phyloP scores from a whole-genome alignment of 2,797 vertebrate species.

The Psittacula echo region DNA sequence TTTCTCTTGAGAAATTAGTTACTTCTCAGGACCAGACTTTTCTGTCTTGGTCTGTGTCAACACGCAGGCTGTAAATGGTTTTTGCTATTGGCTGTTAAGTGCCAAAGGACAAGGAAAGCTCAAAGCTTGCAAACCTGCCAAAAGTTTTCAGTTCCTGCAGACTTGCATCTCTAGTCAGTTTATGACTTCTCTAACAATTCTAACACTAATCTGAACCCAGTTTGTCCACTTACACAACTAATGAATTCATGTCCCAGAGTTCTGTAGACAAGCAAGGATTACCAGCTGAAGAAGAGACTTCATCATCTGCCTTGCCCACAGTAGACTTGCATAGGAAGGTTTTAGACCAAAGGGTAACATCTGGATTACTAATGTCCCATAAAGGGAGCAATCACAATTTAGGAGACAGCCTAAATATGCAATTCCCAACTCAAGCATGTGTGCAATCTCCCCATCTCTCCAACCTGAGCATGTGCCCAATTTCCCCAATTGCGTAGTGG shows the following conservation, averaged over 20 bases:
- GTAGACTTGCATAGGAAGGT: neutral
- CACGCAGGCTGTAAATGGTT: neutral
- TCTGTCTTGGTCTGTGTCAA: neutral
- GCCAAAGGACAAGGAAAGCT: neutral
- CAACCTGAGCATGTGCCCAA: neutral
- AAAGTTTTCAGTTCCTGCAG: neutral
- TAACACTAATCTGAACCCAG: neutral
- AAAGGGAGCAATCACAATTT: neutral
- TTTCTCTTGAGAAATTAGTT: neutral
- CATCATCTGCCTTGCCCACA: neutral
- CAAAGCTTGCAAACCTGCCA: neutral
- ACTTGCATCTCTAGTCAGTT: neutral
- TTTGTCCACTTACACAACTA: neutral
- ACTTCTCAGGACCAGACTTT: neutral
- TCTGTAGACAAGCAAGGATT: neutral
- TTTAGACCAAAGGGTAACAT: neutral
- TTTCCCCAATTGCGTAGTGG: accelerated
- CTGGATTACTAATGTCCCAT: neutral
- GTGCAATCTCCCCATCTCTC: neutral
- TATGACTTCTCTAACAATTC: neutral
- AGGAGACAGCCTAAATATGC: neutral
- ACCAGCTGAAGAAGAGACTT: neutral
- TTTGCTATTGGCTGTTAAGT: neutral
- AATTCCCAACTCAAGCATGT: neutral
- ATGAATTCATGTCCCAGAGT: neutral